phyloP scores from a whole-genome alignment of 2,797 vertebrate genomes.

The Emydoidea blandingii region DNA sequence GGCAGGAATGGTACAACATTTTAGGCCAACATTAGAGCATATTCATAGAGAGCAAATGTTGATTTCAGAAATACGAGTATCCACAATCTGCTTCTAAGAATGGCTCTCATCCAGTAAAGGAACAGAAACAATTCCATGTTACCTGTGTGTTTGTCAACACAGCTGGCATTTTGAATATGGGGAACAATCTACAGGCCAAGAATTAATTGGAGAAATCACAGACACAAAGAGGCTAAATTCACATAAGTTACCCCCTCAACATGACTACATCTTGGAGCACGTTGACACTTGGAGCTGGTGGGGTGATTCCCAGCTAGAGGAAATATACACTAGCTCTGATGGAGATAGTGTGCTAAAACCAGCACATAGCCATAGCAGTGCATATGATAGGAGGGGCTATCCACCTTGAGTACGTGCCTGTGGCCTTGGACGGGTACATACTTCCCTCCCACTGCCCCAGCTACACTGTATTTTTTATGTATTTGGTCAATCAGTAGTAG shows the following conservation, averaged over 20 bases:
- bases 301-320: neutral
- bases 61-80: neutral
- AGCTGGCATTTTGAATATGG: neutral
- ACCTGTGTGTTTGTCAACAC: neutral
- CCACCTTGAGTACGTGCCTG: neutral
- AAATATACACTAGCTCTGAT: neutral
- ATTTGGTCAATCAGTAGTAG: no score
- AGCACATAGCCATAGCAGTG: neutral
- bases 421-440: neutral
- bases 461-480: no score
- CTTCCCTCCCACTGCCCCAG: neutral
- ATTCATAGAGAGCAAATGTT: neutral
- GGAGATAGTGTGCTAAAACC: neutral
- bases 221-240: neutral
- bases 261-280: neutral
- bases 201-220: neutral
- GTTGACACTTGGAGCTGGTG: fast-evolving
- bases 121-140: neutral
- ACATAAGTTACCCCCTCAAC: neutral
- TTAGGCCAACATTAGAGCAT: neutral
- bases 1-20: neutral
- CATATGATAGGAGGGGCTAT: neutral
- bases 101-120: neutral
- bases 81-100: neutral
- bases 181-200: neutral